Evolutionary conservation across 1,140 invertebrate species (phyloP).

Genomic region (Metaphire vulgaris): DNA sequence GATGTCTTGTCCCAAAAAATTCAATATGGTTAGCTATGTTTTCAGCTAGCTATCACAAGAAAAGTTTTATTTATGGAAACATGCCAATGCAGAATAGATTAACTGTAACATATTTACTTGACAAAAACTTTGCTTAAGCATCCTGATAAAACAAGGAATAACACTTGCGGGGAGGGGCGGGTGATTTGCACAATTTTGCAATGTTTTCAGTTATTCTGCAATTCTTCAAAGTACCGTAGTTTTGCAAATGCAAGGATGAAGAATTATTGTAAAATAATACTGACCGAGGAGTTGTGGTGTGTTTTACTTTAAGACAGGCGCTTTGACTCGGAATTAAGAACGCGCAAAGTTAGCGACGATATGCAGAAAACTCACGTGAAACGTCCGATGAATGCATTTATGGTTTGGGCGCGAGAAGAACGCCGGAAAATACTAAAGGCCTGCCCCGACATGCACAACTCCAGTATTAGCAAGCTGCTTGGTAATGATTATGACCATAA

Average conservation of each 20-base stretch:
- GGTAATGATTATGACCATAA: constrained; percentile 77
- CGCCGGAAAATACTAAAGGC: constrained; percentile 65
- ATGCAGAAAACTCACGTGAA: constrained; percentile 63
- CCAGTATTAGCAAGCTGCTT: constrained; percentile 98
- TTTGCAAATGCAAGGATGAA: too few species aligned
- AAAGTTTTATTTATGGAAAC: too few species aligned
- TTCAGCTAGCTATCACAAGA: too few species aligned
- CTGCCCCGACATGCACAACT: constrained; percentile 99
- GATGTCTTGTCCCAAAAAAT: not conserved
- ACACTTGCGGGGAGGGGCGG: too few species aligned
- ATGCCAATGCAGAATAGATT: not conserved
- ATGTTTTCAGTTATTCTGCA: not conserved
- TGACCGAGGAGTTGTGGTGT: too few species aligned
- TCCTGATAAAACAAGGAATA: too few species aligned
- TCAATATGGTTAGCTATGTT: not conserved
- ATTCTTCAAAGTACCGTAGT: too few species aligned
- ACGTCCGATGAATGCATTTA: constrained; percentile 93
- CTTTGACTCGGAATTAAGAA: not conserved
- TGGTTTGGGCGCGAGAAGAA: constrained; percentile 55
- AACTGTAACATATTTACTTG: not conserved
- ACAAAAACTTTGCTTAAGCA: too few species aligned
- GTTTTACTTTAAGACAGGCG: not conserved
- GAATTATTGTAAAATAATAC: too few species aligned
- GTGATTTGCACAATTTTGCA: not conserved
- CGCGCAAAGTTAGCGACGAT: not conserved